Evolutionary conservation across 2,797 vertebrate species (phyloP).

Genomic region (Pseudocheirus occidentalis): DNA sequence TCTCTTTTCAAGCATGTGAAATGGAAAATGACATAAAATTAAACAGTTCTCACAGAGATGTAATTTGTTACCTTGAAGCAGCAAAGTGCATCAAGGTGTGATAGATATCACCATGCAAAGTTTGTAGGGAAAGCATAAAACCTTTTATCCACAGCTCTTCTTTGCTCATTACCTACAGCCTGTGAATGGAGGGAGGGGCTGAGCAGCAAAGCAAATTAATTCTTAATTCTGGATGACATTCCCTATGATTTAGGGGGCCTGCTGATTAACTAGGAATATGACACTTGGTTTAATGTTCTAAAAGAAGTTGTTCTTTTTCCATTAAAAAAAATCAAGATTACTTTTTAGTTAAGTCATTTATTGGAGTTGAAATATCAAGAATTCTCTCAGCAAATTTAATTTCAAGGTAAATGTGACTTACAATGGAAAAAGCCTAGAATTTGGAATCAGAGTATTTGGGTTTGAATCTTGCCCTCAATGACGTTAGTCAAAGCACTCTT

Average conservation of each 20-base stretch:
- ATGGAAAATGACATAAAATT: slow-evolving; percentile 71
- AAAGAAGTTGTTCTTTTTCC: slow-evolving; percentile 45
- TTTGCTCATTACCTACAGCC: slow-evolving; percentile 67
- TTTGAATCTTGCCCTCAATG: not conserved
- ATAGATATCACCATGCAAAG: slow-evolving; percentile 52
- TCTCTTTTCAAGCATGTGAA: slow-evolving; percentile 73
- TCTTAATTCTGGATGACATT: slow-evolving; percentile 58
- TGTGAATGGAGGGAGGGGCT: slow-evolving; percentile 27
- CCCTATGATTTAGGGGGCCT: slow-evolving; percentile 55
- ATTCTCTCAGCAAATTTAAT: slow-evolving; percentile 40
- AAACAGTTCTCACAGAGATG: slow-evolving; percentile 49
- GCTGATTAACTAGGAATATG: slow-evolving; percentile 70
- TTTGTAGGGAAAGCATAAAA: slow-evolving; percentile 51
- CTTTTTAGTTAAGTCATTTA: slow-evolving; percentile 65
- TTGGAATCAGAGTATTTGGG: not conserved
- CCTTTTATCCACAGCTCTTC: slow-evolving; percentile 61
- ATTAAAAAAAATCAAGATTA: slow-evolving; percentile 36
- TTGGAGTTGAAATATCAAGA: slow-evolving; percentile 30
- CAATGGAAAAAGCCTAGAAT: not conserved
- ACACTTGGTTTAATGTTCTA: slow-evolving; percentile 62
- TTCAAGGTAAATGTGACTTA: not conserved
- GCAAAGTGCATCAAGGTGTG: slow-evolving; percentile 49
- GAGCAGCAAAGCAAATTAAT: slow-evolving; percentile 75
- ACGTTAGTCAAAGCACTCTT: not conserved
- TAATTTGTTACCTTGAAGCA: slow-evolving; percentile 61